Percentiles rank a stretch among this genome's conserved stretches.
Evolutionary conservation across 1,140 invertebrate species (phyloP).

Genomic region (Dinothrombium tinctorium): DNA sequence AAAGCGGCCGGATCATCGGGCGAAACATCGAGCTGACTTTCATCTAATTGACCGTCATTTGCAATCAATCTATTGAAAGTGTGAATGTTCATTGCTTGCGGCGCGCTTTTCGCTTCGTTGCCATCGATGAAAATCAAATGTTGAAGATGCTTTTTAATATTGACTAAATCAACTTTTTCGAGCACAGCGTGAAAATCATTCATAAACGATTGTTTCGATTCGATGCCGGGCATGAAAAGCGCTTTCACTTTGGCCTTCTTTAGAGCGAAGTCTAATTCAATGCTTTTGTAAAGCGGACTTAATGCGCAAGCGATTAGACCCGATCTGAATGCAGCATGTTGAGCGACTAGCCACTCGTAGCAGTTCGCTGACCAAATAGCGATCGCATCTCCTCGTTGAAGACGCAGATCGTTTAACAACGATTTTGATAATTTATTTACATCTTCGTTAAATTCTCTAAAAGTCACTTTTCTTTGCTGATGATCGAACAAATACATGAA

Average conservation of each 20-base stretch:
- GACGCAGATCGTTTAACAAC: slow-evolving; percentile 4
- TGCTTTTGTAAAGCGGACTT: slow-evolving; percentile 11
- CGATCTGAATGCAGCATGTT: slow-evolving; percentile 8
- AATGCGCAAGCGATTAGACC: slow-evolving; percentile 8
- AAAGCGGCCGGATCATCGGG: slow-evolving; percentile 9
- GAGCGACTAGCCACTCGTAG: slow-evolving; percentile 7
- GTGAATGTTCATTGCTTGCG: background rate
- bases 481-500: too few relatives aligned
- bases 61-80: background rate
- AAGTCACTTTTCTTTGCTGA: slow-evolving; percentile 8
- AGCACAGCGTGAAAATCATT: slow-evolving; percentile 7
- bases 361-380: slow-evolving; percentile 11
- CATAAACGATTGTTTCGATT: slow-evolving; percentile 3
- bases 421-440: slow-evolving; percentile 8
- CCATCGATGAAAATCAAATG: background rate
- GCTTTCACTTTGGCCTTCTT: slow-evolving; percentile 8
- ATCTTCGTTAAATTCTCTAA: slow-evolving; percentile 9
- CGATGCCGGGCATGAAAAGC: slow-evolving; percentile 11
- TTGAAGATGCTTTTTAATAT: too few relatives aligned
- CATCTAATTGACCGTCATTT: background rate
- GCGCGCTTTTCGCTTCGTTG: background rate
- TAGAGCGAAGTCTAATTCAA: slow-evolving; percentile 10
- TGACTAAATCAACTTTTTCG: too few relatives aligned
- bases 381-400: slow-evolving; percentile 10
- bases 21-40: background rate